Conservation (phyloP, 1,140 invertebrate genomes). For the Euura lappo region DNA sequence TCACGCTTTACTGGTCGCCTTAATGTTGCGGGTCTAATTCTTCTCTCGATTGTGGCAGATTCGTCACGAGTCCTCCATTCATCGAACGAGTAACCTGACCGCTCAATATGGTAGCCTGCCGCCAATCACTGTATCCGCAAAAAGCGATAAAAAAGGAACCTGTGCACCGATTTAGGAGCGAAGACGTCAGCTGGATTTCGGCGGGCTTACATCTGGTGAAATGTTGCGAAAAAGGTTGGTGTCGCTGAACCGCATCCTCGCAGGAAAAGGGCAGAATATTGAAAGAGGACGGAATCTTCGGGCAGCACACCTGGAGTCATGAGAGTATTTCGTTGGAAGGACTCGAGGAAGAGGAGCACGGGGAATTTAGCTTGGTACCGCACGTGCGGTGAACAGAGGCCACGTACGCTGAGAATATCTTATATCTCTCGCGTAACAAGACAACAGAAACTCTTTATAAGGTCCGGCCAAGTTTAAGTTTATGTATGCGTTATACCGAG, state of each 20-base stretch:
- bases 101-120: constrained; percentile 39
- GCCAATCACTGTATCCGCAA: constrained; percentile 32
- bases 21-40: no score
- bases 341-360: no score
- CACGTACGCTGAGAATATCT: constrained; percentile 39
- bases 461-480: constrained; percentile 17
- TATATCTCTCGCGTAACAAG: constrained; percentile 46
- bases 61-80: constrained; percentile 29
- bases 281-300: constrained; percentile 25
- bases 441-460: constrained; percentile 50
- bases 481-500: not conserved
- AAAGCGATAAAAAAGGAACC: constrained; percentile 19
- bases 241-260: constrained; percentile 36
- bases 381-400: not conserved
- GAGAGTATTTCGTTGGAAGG: no score
- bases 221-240: not conserved
- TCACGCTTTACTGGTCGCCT: no score
- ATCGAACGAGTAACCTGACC: constrained; percentile 33
- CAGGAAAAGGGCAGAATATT: constrained; percentile 32
- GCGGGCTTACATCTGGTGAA: not conserved
- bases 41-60: not conserved
- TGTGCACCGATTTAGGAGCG: not conserved
- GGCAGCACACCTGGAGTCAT: not conserved
- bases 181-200: not conserved
- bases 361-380: no score